phyloP scores from a whole-genome alignment of 2,888 invertebrate genomes.

The Chymomyza caudatula region DNA sequence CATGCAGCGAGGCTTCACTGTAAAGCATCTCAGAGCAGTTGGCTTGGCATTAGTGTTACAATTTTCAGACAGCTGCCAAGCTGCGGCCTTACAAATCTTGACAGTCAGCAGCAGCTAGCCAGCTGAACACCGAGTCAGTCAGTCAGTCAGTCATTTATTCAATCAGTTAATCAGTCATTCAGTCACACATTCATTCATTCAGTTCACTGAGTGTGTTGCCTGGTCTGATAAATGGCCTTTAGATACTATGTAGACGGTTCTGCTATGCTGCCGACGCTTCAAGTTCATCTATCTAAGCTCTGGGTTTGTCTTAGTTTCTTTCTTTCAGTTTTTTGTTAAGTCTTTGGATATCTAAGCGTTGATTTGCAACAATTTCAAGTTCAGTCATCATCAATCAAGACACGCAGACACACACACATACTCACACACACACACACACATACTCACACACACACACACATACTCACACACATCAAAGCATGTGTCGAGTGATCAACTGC shows the following conservation, averaged over 20 bases:
- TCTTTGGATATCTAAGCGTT: neutral
- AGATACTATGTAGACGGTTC: neutral
- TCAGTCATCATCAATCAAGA: conserved; percentile 64
- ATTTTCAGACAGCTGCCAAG: conserved; percentile 37
- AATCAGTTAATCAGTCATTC: conserved; percentile 37
- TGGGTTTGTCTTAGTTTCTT: neutral
- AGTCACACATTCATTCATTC: conserved; percentile 23
- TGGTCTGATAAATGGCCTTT: conserved; percentile 57
- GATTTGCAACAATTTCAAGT: conserved; percentile 48
- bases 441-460: neutral
- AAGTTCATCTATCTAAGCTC: neutral
- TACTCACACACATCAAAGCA: conserved; percentile 56
- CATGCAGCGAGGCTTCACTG: neutral
- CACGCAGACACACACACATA: conserved; percentile 19
- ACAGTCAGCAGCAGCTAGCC: neutral
- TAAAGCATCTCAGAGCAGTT: neutral
- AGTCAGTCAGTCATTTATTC: conserved; percentile 23
- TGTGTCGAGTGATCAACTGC: conserved; percentile 35
- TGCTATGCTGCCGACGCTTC: neutral
- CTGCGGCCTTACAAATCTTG: neutral
- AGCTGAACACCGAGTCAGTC: neutral
- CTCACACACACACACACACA: conserved; percentile 13
- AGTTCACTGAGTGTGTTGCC: neutral
- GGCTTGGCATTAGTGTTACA: conserved; percentile 60
- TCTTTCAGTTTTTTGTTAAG: too few species aligned